Base-by-base conservation (phyloP, 2,797 vertebrate genomes). In the Tapera naevia region DNA sequence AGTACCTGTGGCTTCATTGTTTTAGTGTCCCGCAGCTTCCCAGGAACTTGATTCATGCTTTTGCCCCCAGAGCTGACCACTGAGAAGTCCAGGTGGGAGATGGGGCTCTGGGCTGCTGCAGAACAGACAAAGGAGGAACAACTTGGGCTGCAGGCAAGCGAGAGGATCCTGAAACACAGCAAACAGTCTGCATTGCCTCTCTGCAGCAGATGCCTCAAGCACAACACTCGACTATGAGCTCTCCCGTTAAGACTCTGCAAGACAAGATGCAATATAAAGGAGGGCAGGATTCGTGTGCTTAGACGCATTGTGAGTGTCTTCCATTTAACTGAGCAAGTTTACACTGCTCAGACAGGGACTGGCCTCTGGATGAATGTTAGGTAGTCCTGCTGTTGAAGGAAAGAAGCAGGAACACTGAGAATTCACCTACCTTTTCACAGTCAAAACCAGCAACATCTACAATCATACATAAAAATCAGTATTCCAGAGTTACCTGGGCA, bases 1-100 rank as follows among this genome's bases (percentile, higher is more conserved):
- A n/a, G n/a, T n/a, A n/a, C 99, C 99, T 99, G 99, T 81, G 99
- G 99, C 95, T 99, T 99, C 97, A 99, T 99, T 0, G 98, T 99
- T 97, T 99, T 99, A 7, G 99, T 99, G 97, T 99, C 99, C 99
- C 99, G 97, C 94, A 99, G 98, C 61, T 98, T 98, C 81, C 99
- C 99, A 1, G 99, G 98, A 80, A 99, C 98, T 1, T 98, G 98
- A 48, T 97, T 97, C 11, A 94, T 93, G 32, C 96, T 97, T 92
- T 96, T 98, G 64, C 95, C 89, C 85, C 88, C 98, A 0, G 90
- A 90, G 74, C 97, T 97, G 1, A 93, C 86, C 13, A 87, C 76
- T 5, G 87, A 94, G 28, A 96, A 86, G 54, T 98, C 98, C 7
- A 86, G 4, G 13, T 97, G 97, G 41, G 97, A 95, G 25, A 96